phyloP scores from a whole-genome alignment of 2,797 vertebrate genomes.

The Enteromius trimaculatus region DNA sequence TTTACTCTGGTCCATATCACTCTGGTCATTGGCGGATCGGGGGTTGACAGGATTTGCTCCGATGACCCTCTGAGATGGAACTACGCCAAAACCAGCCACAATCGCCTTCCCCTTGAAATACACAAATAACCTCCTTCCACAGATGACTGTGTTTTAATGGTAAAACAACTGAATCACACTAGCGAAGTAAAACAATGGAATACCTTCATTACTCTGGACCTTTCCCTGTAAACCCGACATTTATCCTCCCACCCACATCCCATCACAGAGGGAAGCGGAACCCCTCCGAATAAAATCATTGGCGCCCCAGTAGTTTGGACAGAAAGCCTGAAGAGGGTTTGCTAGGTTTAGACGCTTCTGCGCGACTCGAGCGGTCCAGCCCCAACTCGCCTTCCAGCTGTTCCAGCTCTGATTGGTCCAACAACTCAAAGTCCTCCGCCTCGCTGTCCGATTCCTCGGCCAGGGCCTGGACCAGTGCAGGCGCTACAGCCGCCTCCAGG shows the following conservation, averaged over 20 bases:
- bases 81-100: constrained; percentile 23
- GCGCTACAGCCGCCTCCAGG: constrained; percentile 72
- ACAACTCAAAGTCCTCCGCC: constrained; percentile 97
- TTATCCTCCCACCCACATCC: constrained; percentile 44
- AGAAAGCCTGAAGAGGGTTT: constrained; percentile 86
- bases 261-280: constrained; percentile 51
- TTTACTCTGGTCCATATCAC: constrained; percentile 78
- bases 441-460: constrained; percentile 91
- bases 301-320: constrained; percentile 90
- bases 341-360: constrained; percentile 68
- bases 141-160: constrained; percentile 32
- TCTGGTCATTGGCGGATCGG: constrained; percentile 71
- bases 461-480: constrained; percentile 72
- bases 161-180: constrained; percentile 46
- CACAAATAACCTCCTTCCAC: constrained; percentile 21
- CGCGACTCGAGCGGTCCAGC: constrained; percentile 71
- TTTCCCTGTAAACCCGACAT: constrained; percentile 23
- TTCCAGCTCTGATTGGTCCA: constrained; percentile 98
- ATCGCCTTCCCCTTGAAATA: neutral
- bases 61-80: constrained; percentile 28
- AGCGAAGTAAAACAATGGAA: constrained; percentile 53
- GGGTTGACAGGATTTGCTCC: constrained; percentile 24
- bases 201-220: constrained; percentile 47
- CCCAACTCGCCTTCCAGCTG: constrained; percentile 91
- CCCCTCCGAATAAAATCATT: constrained; percentile 72